Evolutionary conservation across 1,140 invertebrate species (phyloP).

Genomic region (Hypsibius dujardini): DNA sequence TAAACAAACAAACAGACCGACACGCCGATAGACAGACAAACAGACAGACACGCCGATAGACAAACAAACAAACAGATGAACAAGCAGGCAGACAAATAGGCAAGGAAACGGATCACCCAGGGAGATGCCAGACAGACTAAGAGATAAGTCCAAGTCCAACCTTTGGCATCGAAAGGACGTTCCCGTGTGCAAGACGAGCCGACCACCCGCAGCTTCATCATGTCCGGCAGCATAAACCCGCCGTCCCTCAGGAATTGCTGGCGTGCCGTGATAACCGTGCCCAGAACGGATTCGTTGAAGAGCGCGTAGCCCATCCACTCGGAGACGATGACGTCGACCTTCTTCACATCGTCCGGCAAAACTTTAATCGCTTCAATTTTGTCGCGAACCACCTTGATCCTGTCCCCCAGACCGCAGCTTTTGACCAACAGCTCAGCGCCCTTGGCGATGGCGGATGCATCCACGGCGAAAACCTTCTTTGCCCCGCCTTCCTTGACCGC

Average conservation of each 20-base stretch:
- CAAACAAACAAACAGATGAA: background rate
- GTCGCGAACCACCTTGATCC: background rate
- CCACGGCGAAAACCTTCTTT: background rate
- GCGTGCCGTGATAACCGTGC: conserved; percentile 1
- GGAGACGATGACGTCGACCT: conserved; percentile 11
- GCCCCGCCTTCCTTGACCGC: background rate
- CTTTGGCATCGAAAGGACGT: background rate
- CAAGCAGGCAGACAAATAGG: background rate
- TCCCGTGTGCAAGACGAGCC: background rate
- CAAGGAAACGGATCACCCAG: background rate
- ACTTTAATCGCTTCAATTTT: background rate
- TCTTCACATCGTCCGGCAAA: background rate
- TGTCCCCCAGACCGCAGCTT: background rate
- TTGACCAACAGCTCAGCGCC: conserved; percentile 1
- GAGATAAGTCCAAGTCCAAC: background rate
- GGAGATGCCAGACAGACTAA: background rate
- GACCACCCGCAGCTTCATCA: background rate
- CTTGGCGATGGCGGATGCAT: background rate
- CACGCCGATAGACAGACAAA: conserved; percentile 16
- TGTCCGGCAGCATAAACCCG: conserved; percentile 1
- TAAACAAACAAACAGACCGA: conserved; percentile 17
- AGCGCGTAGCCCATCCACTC: conserved; percentile 12
- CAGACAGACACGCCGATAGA: conserved; percentile 17
- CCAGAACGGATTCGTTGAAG: conserved; percentile 6
- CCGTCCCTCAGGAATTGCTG: background rate